Evolutionary conservation across 2,888 invertebrate genomes (phyloP), one percentile per base, ranked within the genome.

Genomic region (Lycophotia porphyrea): DNA sequence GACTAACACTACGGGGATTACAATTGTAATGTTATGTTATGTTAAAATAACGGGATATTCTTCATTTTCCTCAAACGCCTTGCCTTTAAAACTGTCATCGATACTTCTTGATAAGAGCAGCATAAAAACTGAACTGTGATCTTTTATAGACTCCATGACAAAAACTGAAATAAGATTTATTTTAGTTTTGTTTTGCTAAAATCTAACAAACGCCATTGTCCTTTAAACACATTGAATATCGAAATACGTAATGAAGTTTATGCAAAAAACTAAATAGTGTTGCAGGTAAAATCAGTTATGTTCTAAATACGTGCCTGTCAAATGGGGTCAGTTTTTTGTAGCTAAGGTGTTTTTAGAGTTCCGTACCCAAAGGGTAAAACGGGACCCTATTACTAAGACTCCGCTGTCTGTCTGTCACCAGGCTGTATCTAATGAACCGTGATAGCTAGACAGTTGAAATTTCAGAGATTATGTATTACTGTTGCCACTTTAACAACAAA

Each of bases 261-360:
- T 76, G 77, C 44, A 84, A 87, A 86, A 84, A 76, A 70, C 71
- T 64, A 78, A 58, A 73, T 76, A 65, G 72, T 74, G 72, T 80
- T 74, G 74, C 77, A 75, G 70, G 76, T 80, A 85, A 84, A 84
- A 82, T 83, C 82, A 76, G 79, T 79, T 76, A 78, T 84, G 88
- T 86, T 84, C 89, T 77, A 81, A 90, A 89, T 92, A 92, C 91
- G 92, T 91, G 91, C 68, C 74, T 72, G 76, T 78, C 70, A 80
- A 88, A 88, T 85, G 80, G 73, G 89, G 87, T 88, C 84, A 86
- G 76, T 87, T 88, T 90, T 88, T 90, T 84, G 76, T 52, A 60
- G 5, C 44, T 67, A 82, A 84, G 84, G 87, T 82, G 81, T 84
- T 88, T n/a, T n/a, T n/a, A n/a, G n/a, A n/a, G n/a, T n/a, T n/a